These are phyloP conservation scores for Campoletis raptor DNA, from an alignment of 2,888 invertebrate species.

Conservation along the genomic window DNA sequence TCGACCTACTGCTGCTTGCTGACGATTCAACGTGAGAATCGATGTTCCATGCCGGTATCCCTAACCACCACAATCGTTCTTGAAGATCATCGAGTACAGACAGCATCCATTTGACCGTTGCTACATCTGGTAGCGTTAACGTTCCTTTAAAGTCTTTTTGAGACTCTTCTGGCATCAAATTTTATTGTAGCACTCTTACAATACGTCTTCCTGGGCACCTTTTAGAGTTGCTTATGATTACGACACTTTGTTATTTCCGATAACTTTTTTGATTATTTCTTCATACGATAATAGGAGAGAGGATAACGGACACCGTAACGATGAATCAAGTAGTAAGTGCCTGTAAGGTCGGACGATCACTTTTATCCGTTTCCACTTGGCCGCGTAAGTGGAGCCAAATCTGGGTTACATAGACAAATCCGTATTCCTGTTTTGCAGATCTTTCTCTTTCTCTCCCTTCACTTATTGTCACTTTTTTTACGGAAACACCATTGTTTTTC, in stretches of 20 bases:
- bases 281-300: not conserved
- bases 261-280: not conserved
- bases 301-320: not conserved
- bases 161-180: slow-evolving; percentile 56
- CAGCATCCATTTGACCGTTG: slow-evolving; percentile 53
- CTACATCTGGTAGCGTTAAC: slow-evolving; percentile 12
- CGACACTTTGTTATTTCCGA: not conserved
- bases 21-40: slow-evolving; percentile 36
- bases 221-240: not conserved
- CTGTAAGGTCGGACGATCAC: slow-evolving; percentile 45
- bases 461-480: slow-evolving; percentile 28
- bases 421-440: slow-evolving; percentile 46
- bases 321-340: slow-evolving; percentile 15
- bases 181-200: slow-evolving; percentile 26
- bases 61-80: slow-evolving; percentile 41
- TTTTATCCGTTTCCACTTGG: slow-evolving; percentile 41
- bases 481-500: slow-evolving; percentile 13
- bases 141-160: slow-evolving; percentile 2
- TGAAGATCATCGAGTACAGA: slow-evolving; percentile 32
- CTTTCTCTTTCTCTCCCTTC: slow-evolving; percentile 9
- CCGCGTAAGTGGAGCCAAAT: slow-evolving; percentile 20
- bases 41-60: slow-evolving; percentile 34
- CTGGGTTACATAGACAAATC: slow-evolving; percentile 29
- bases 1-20: slow-evolving; percentile 32
- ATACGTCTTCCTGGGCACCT: not conserved